Base-by-base conservation (phyloP, 2,888 invertebrate genomes). In the Geotrupes spiniger region DNA sequence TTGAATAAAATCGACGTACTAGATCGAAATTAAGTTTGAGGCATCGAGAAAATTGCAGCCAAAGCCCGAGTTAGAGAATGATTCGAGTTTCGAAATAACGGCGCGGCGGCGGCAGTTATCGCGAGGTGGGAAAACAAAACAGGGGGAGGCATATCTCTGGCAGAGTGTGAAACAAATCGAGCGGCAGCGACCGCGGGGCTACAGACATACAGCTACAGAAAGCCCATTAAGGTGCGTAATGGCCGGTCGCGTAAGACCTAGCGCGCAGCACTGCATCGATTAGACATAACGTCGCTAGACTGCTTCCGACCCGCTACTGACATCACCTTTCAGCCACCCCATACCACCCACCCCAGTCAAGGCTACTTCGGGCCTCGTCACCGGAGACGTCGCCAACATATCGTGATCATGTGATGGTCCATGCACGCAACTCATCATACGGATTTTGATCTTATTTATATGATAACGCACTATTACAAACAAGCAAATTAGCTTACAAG, bases 201-300 rank as follows among this genome's bases (percentile, higher is more conserved):
- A 50, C 29, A 42, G 40, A 41, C 59, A 59, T 56, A 60, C 60
- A 59, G 68, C 65, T 67, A 70, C 70, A 72, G 72, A 71, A 69
- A 71, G 70, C 77, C 82, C 80, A 83, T 83, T 83, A 83, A 83
- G 82, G 83, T 84, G 84, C 84, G 84, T 84, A 84, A 84, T 83
- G 81, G 82, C 78, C 78, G 79, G 76, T 71, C 70, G 72, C 67
- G 76, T 77, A 80, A 80, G 81, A 82, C 80, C 78, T 77, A 78
- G 78, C 81, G 82, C 82, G 80, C 79, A 76, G 73, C 69, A 73
- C 80, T 80, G 81, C 82, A 82, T 82, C 82, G 83, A 83, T 83
- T 83, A 81, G 81, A 76, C 76, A 75, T 77, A 76, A 74, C 77
- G 76, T 75, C 76, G 75, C 69, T 70, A 69, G 69, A 69, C 69